Evolutionary conservation across 2,797 vertebrate species (phyloP).

Genomic region (Melanotaenia maccullochi): DNA sequence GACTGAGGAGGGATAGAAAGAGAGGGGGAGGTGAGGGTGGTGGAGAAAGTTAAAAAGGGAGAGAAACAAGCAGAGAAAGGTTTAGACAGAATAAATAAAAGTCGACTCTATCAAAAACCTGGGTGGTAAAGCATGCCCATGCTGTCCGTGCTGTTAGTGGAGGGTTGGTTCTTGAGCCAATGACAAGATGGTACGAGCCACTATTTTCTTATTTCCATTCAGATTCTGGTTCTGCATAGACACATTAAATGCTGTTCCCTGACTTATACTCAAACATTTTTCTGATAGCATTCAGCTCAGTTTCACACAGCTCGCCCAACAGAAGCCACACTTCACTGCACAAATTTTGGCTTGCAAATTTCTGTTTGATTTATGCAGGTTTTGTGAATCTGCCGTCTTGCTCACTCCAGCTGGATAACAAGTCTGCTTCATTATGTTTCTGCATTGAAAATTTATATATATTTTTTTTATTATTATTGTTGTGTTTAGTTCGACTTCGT

Average conservation of each 20-base stretch:
- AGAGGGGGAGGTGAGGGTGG: slow-evolving; percentile 29
- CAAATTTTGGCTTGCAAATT: slow-evolving; percentile 17
- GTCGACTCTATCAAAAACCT: slow-evolving; percentile 48
- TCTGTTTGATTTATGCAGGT: slow-evolving; percentile 22
- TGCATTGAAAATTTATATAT: neutral
- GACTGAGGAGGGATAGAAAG: slow-evolving; percentile 62
- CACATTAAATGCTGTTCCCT: slow-evolving; percentile 25
- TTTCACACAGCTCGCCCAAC: slow-evolving; percentile 30
- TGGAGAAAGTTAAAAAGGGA: slow-evolving; percentile 46
- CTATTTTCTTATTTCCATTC: slow-evolving; percentile 11
- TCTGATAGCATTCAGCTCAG: slow-evolving; percentile 24
- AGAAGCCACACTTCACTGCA: slow-evolving; percentile 29
- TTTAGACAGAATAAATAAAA: slow-evolving; percentile 61
- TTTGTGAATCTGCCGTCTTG: slow-evolving; percentile 5
- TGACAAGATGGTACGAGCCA: slow-evolving; percentile 22
- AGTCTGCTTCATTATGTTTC: slow-evolving; percentile 29
- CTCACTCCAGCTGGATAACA: slow-evolving; percentile 12
- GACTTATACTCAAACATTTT: slow-evolving; percentile 23
- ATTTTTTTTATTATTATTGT: too few relatives aligned
- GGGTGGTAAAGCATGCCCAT: slow-evolving; percentile 48
- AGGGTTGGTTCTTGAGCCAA: slow-evolving; percentile 36
- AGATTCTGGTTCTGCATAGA: slow-evolving; percentile 26
- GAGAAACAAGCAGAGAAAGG: slow-evolving; percentile 42
- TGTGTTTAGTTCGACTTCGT: slow-evolving; percentile 93
- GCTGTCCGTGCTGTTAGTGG: slow-evolving; percentile 8